Base-by-base conservation (phyloP, 2,888 invertebrate genomes). In the Graphium colonna region DNA sequence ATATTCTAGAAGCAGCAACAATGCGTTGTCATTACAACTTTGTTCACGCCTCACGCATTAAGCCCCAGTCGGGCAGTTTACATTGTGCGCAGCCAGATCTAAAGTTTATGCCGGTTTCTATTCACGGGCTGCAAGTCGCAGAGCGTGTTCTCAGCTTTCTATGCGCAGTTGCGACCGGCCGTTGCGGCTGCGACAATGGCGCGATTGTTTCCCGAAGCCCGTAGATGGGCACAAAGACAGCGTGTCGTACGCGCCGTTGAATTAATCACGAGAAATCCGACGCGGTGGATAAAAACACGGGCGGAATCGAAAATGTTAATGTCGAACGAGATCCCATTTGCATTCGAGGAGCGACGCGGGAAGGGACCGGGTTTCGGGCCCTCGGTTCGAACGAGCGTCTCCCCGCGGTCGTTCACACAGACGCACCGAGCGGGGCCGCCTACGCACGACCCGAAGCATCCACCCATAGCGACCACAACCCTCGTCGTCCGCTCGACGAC, bases 321-420 rank as follows among this genome's bases (percentile, higher is more conserved):
- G 61, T 59, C 53, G 59, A 62, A 59, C 60, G 60, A 71, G 71
- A 68, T 68, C 75, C 71, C 71, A 79, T 84, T 80, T 79, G 78
- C 79, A 86, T 85, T 81, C 73, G 75, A 72, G 72, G 69, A 69
- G 62, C 73, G 72, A 67, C n/a, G 62, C 38, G 17, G 63, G 66
- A 63, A 67, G 64, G 64, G 66, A 64, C 68, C 71, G 75, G 70
- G 77, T 78, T 81, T 82, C 81, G 80, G 82, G 79, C 77, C 79
- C 76, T 80, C 80, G 81, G 75, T 79, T 73, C 77, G 73, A 69
- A 7, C 75, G 80, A 82, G 80, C 82, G 75, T 78, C 76, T 79
- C 86, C 86, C 87, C 74, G 77, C 83, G 86, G 84, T 86, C 85
- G 88, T 88, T 87, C 86, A 86, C 87, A 87, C 85, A 86, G 81